A percentile compares a stretch with the other conserved stretches of the same genome.
Conservation (phyloP, 2,888 invertebrate species). For the Oegoconia quadripuncta region DNA sequence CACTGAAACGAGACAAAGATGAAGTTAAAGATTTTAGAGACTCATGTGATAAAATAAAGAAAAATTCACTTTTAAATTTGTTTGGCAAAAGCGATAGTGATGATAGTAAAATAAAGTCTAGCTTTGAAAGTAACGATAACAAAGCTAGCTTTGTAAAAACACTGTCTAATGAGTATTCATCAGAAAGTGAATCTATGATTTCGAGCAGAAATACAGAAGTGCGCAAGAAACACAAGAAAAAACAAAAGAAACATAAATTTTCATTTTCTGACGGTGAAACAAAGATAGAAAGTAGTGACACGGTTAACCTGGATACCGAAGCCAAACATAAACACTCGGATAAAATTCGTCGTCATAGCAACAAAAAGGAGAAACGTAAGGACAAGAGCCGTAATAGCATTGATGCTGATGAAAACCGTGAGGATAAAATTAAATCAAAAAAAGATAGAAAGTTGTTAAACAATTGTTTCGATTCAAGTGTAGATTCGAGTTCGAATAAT, state of each 20-base stretch:
- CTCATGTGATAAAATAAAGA: conserved; percentile 52
- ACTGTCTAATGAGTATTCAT: conserved; percentile 62
- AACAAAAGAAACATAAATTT: conserved; percentile 88
- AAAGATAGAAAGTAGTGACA: conserved; percentile 57
- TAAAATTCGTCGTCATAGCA: conserved; percentile 72
- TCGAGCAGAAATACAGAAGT: conserved; percentile 70
- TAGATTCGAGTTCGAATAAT: conserved; percentile 45
- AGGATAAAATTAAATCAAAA: conserved; percentile 79
- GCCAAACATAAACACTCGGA: conserved; percentile 66
- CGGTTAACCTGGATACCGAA: conserved; percentile 37
- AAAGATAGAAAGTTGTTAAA: conserved; percentile 71
- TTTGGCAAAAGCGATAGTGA: conserved; percentile 72
- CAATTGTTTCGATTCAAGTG: conserved; percentile 39
- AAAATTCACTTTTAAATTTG: conserved; percentile 59
- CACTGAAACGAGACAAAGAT: conserved; percentile 39
- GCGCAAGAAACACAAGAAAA: conserved; percentile 90
- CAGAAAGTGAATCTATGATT: conserved; percentile 65
- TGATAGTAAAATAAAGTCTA: conserved; percentile 60
- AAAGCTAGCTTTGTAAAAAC: conserved; percentile 50
- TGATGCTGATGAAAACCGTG: conserved; percentile 64
- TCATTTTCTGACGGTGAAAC: conserved; percentile 75
- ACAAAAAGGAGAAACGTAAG: conserved; percentile 80
- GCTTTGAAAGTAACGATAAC: conserved; percentile 51
- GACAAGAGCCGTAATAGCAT: conserved; percentile 77
- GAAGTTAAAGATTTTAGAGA: conserved; percentile 31